Evolutionary conservation across 1,140 invertebrate species (phyloP).

Genomic region (Venturia canescens): DNA sequence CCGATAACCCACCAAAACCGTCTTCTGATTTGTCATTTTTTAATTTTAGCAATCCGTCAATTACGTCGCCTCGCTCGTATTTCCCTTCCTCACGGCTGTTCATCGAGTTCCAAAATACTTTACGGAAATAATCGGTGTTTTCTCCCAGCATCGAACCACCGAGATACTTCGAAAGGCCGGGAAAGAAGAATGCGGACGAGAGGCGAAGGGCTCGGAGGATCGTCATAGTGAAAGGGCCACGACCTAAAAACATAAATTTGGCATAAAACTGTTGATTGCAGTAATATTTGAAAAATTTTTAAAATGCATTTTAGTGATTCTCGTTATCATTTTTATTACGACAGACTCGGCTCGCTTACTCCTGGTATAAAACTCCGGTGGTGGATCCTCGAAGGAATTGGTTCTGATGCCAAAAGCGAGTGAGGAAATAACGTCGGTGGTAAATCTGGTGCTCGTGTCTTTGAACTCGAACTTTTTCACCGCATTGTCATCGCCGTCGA

Average conservation of each 20-base stretch:
- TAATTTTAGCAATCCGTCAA: conserved; percentile 57
- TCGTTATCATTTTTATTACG: too few relatives aligned
- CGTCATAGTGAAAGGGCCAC: conserved; percentile 72
- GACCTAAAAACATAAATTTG: conserved; percentile 40
- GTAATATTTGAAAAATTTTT: too few relatives aligned
- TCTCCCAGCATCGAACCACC: conserved; percentile 41
- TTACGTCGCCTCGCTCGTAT: conserved; percentile 58
- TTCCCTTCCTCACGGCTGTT: conserved; percentile 54
- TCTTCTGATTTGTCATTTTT: conserved; percentile 56
- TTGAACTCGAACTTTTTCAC: conserved; percentile 58
- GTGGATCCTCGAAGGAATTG: conserved; percentile 70
- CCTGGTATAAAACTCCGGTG: conserved; percentile 66
- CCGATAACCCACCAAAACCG: conserved; percentile 51
- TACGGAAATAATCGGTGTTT: conserved; percentile 50
- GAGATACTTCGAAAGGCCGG: conserved; percentile 41
- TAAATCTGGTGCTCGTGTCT: conserved; percentile 69
- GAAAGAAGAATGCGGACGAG: conserved; percentile 56
- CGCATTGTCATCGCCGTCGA: background rate
- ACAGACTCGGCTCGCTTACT: conserved; percentile 53
- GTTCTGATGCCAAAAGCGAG: conserved; percentile 76
- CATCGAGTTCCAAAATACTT: conserved; percentile 60
- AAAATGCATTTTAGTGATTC: too few relatives aligned
- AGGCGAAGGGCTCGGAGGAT: conserved; percentile 65
- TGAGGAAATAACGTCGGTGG: conserved; percentile 77
- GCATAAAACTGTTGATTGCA: too few relatives aligned